Evolutionary conservation across 1,140 invertebrate genomes (phyloP).

Genomic region (Neodiprion fabricii): DNA sequence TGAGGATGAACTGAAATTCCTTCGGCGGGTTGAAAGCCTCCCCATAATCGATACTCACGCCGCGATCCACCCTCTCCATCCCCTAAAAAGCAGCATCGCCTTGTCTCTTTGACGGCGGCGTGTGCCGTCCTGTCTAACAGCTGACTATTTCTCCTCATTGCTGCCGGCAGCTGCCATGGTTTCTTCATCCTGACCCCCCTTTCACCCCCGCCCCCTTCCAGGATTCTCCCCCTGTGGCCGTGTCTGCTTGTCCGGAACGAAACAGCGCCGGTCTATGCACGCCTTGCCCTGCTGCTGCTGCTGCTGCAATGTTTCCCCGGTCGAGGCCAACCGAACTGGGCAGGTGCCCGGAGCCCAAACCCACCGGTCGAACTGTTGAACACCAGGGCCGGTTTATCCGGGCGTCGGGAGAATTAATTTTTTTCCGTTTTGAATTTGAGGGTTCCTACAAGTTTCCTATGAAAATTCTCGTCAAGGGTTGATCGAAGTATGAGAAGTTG

Average conservation of each 20-base stretch:
- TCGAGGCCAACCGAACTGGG: background rate
- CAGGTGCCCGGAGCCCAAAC: background rate
- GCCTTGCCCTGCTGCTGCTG: background rate
- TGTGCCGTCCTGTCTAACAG: background rate
- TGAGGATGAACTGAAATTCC: background rate
- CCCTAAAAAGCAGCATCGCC: background rate
- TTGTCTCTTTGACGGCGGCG: background rate
- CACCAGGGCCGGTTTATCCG: background rate
- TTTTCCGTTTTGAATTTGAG: background rate
- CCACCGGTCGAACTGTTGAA: background rate
- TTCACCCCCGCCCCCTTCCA: background rate
- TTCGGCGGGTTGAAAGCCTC: background rate
- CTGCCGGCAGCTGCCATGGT: constrained; percentile 1
- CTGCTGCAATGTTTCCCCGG: background rate
- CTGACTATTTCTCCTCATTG: background rate
- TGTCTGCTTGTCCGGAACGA: constrained; percentile 3
- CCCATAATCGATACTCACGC: background rate
- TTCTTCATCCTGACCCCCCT: background rate
- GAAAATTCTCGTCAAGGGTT: background rate
- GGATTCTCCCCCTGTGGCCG: background rate
- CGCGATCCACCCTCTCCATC: background rate
- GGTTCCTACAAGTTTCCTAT: too few species aligned
- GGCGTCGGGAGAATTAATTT: background rate
- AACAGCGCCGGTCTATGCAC: background rate
- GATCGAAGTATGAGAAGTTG: background rate